Percentiles rank a stretch among this genome's conserved stretches.
phyloP scores from a whole-genome alignment of 2,797 vertebrate genomes.

The Telmatherina bonti region DNA sequence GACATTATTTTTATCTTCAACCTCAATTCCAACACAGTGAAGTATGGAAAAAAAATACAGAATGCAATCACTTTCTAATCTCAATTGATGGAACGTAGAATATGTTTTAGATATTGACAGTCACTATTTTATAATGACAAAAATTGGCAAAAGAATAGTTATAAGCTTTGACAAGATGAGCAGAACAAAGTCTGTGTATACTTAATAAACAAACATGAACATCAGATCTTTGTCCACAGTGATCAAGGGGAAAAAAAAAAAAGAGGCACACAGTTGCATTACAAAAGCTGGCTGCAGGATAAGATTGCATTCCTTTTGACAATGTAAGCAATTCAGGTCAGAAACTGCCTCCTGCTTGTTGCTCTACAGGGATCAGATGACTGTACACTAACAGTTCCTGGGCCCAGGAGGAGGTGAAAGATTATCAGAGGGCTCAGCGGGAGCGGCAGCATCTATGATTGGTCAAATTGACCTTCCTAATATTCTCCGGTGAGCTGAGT shows the following conservation, averaged over 20 bases:
- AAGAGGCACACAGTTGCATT: slow-evolving; percentile 29
- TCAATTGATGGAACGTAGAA: no score
- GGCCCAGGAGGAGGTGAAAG: slow-evolving; percentile 68
- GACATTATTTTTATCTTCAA: not conserved
- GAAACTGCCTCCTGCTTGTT: slow-evolving; percentile 41
- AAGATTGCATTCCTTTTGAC: slow-evolving; percentile 34
- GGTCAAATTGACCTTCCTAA: slow-evolving; percentile 61
- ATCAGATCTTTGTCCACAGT: slow-evolving; percentile 18
- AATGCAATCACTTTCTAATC: no score
- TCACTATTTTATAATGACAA: not conserved
- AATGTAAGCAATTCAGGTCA: slow-evolving; percentile 47
- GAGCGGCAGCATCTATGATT: slow-evolving; percentile 63
- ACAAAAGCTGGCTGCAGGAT: slow-evolving; percentile 28
- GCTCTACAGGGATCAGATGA: slow-evolving; percentile 70
- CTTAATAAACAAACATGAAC: slow-evolving; percentile 38
- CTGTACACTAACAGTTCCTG: slow-evolving; percentile 70
- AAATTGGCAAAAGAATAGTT: not conserved
- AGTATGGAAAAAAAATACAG: no score
- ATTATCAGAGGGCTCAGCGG: slow-evolving; percentile 65
- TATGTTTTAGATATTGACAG: no score
- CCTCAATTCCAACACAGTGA: not conserved
- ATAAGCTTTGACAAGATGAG: not conserved
- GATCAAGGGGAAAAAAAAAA: slow-evolving; percentile 19
- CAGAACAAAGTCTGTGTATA: slow-evolving; percentile 16
- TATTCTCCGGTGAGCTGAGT: slow-evolving; percentile 54